Base-by-base conservation (phyloP, 1,140 invertebrate species). In the Chlorops oryzae region DNA sequence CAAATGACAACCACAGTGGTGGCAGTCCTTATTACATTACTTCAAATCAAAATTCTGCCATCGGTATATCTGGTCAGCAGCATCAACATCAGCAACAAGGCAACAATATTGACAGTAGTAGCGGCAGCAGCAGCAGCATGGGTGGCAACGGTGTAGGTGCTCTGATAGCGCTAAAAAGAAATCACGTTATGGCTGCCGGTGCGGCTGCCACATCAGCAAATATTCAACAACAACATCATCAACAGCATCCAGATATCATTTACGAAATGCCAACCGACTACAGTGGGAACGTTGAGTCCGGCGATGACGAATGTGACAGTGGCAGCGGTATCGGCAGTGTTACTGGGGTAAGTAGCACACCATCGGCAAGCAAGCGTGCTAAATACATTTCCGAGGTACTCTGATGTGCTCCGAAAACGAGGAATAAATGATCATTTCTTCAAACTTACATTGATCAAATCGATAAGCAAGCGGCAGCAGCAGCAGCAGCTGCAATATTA, bases 341-440 rank as follows among this genome's bases (percentile, higher is more conserved):
- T n/a, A n/a, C n/a, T n/a, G n/a, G n/a, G n/a, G n/a, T n/a, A n/a
- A 21, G 37, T 32, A 37, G 35, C 18, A 40, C 65, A 50, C 61
- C 62, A 51, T 61, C 59, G 44, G 47, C 51, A 35, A 39, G 61
- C 55, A 69, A 69, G 47, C 52, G 65, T 49, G 59, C 65, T 38
- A 69, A 69, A 59, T 68, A 68, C 45, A 62, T 66, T 22, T 67
- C 64, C 22, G 65, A 69, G 46, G 65, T 69, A 52, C 65, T 69
- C 63, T 69, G 65, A 69, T 69, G 61, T 59, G 65, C 68, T 57
- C 60, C 63, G 27, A 32, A 32, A 32, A n/a, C n/a, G n/a, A n/a
- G n/a, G n/a, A n/a, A n/a, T n/a, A n/a, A n/a, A n/a, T n/a, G n/a
- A n/a, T n/a, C n/a, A n/a, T n/a, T n/a, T n/a, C n/a, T n/a, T n/a